These are phyloP conservation scores for Cotesia congregata DNA, from an alignment of 2,888 invertebrate species.

Conservation along the genomic window DNA sequence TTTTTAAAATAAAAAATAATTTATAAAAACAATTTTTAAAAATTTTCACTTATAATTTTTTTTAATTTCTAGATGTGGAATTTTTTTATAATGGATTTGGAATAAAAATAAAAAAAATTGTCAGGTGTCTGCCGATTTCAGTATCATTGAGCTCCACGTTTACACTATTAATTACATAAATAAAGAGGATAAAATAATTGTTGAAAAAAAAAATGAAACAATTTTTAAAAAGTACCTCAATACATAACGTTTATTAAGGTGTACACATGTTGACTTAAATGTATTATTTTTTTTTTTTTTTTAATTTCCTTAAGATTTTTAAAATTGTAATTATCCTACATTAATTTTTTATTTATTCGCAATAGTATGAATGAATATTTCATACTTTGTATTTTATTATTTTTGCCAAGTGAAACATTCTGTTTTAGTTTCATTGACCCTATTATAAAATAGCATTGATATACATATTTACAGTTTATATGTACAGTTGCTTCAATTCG, in stretches of 20 bases:
- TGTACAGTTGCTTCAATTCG: conserved; percentile 55
- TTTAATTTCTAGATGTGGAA: too few relatives aligned
- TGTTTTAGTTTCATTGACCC: conserved; percentile 54
- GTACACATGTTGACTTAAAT: conserved; percentile 67
- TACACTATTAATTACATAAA: background rate
- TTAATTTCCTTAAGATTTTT: conserved; percentile 31
- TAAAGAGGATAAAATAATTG: conserved; percentile 13
- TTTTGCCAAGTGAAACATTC: conserved; percentile 46
- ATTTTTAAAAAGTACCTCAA: conserved; percentile 70
- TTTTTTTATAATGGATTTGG: too few relatives aligned
- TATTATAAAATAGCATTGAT: conserved; percentile 69
- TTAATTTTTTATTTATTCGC: conserved; percentile 55
- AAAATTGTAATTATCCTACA: conserved; percentile 66
- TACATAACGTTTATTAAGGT: conserved; percentile 70
- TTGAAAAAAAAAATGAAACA: conserved; percentile 48
- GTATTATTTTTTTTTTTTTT: conserved; percentile 52
- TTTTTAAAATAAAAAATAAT: too few relatives aligned
- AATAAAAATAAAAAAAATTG: too few relatives aligned
- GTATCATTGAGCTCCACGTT: too few relatives aligned
- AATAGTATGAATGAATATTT: conserved; percentile 58
- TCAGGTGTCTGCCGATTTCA: too few relatives aligned
- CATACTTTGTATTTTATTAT: conserved; percentile 42
- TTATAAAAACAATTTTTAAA: too few relatives aligned
- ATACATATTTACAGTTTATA: conserved; percentile 70
- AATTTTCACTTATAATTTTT: too few relatives aligned